Conservation (phyloP, 2,797 vertebrate genomes). For the Acrocephalus scirpaceus region DNA sequence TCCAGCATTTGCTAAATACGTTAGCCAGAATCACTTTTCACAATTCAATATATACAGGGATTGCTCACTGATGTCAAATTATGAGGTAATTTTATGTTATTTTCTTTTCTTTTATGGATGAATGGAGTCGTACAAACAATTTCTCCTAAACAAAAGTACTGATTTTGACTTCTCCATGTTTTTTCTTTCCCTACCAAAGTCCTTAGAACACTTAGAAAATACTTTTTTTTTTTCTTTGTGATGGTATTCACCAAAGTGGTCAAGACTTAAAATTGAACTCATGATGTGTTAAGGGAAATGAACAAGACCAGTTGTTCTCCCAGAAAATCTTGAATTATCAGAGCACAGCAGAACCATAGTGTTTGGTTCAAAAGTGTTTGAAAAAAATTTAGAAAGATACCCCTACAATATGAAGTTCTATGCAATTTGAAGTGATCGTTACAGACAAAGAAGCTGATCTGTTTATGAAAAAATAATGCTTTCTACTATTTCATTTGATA, state of each 20-base stretch:
- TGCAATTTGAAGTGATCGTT: neutral
- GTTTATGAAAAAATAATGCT: neutral
- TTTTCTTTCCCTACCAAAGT: neutral
- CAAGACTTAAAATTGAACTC: neutral
- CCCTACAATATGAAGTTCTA: neutral
- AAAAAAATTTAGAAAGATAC: neutral
- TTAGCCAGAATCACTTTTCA: neutral
- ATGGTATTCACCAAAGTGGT: neutral
- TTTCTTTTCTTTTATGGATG: neutral
- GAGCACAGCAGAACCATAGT: neutral
- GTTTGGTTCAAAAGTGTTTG: neutral
- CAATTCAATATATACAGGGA: neutral
- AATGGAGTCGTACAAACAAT: neutral
- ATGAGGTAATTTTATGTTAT: neutral
- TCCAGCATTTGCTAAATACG: neutral
- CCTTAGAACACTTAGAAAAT: neutral
- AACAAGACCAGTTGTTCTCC: neutral
- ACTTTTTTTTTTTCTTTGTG: neutral
- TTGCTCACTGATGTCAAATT: neutral
- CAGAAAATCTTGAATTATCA: neutral
- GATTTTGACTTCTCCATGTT: neutral
- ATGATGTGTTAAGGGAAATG: neutral
- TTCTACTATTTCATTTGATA: neutral
- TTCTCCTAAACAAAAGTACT: neutral
- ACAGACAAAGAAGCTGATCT: neutral